These are phyloP conservation scores for Anthopleura sola DNA, from an alignment of 64 coral and sea anemone species.

Conservation along the genomic window DNA sequence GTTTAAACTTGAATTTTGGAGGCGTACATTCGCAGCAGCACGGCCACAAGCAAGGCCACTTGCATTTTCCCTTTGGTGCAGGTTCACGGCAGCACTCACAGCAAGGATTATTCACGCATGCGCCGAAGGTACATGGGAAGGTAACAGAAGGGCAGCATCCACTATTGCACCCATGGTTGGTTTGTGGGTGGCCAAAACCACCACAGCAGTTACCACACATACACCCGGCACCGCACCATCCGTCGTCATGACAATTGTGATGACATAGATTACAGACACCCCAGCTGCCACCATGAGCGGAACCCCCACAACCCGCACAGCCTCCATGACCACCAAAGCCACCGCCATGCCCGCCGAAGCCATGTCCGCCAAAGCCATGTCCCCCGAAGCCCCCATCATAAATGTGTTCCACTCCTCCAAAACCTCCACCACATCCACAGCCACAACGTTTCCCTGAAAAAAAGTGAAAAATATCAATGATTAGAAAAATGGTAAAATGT, in stretches of 20 bases:
- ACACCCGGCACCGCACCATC: conserved; percentile 53
- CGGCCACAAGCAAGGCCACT: conserved; percentile 61
- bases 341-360: too few species aligned
- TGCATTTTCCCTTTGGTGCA: conserved; percentile 32
- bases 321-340: conserved; percentile 13
- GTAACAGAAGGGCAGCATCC: conserved; percentile 53
- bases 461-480: background rate
- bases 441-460: conserved; percentile 9
- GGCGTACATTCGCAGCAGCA: conserved; percentile 56
- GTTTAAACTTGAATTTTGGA: conserved; percentile 60
- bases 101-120: conserved; percentile 50
- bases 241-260: conserved; percentile 24
- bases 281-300: conserved; percentile 10
- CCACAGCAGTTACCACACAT: conserved; percentile 58
- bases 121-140: conserved; percentile 56
- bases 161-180: conserved; percentile 33
- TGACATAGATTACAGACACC: conserved; percentile 35
- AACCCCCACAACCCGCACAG: conserved; percentile 23
- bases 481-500: too few species aligned
- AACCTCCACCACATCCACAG: conserved; percentile 16
- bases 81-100: conserved; percentile 49
- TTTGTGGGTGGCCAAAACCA: conserved; percentile 39
- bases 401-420: background rate
- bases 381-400: conserved; percentile 19
- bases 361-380: background rate